Base-by-base conservation (phyloP, 2,888 invertebrate genomes). In the Spisula subtruncata region DNA sequence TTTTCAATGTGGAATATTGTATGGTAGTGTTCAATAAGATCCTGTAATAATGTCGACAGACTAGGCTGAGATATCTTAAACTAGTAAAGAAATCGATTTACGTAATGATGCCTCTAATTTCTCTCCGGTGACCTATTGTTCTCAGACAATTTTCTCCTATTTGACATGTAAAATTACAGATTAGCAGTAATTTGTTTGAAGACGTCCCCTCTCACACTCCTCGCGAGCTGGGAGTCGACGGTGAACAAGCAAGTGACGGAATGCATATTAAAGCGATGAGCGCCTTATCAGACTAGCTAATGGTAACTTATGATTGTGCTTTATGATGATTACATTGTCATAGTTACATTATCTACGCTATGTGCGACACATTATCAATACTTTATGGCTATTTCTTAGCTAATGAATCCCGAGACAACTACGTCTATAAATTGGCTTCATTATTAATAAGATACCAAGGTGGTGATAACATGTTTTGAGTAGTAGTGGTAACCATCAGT, bases 291-390 rank as follows among this genome's bases (percentile, higher is more conserved):
- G 75, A 32, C 75, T 5, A 75, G n/a, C 35, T 35, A 32, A 75
- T 35, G 35, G 1, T 25, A 75, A 35, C 75, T 75, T 75, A 32
- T 75, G 29, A 35, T 35, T 6, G 32, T 75, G 1, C 18, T 25
- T 6, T 16, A 32, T 35, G 75, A 75, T 75, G 75, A 75, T 35
- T 75, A 75, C 75, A 14, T 18, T 75, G 35, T 35, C 29, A 75
- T 75, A 18, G 35, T 16, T 75, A 75, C 18, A 75, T 75, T 75
- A 35, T 75, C 8, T 16, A 35, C 75, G 35, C 75, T 35, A 32
- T 75, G 12, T 35, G 35, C 75, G 75, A 75, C 75, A 75, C 35
- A 75, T 75, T 75, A 75, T 75, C 75, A 75, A 75, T 35, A 75
- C 32, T 75, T 32, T 75, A 75, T 32, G 75, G 35, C 35, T 32